Percentiles rank a stretch among this genome's conserved stretches.
Evolutionary conservation across 2,113 vertebrate species (phyloP).

Genomic region (Capreolus pygargus): DNA sequence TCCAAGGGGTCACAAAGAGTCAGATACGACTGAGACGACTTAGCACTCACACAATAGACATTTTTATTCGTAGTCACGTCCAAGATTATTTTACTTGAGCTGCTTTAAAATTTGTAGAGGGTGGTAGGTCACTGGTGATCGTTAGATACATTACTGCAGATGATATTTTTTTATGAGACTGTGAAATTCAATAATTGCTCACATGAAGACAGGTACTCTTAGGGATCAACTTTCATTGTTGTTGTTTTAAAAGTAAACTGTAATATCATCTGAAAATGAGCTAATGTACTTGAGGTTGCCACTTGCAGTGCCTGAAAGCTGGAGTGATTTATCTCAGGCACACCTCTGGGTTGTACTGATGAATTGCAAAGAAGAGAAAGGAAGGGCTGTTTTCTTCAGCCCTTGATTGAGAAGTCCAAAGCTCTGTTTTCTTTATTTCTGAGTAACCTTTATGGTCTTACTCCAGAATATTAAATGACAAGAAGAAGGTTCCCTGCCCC

Average conservation of each 20-base stretch:
- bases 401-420: not conserved
- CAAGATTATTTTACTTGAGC: conserved; percentile 11
- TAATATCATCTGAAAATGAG: conserved; percentile 1
- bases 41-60: not conserved
- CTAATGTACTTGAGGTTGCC: not conserved
- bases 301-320: not conserved
- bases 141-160: not conserved
- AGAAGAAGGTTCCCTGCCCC: not conserved
- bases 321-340: not conserved
- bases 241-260: not conserved
- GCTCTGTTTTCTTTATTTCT: not conserved
- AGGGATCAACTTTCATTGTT: not conserved
- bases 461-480: conserved; percentile 13
- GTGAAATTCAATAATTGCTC: not conserved
- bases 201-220: not conserved
- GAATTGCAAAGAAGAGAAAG: not conserved
- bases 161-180: conserved; percentile 1
- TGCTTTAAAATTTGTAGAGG: conserved; percentile 2
- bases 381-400: not conserved
- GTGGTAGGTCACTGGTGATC: not conserved
- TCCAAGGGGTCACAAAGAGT: not conserved
- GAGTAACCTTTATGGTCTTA: not conserved
- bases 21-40: not conserved
- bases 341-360: not conserved
- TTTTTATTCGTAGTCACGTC: conserved; percentile 9